Evolutionary conservation across 2,797 vertebrate genomes (phyloP).

Genomic region (Valencia hispanica): DNA sequence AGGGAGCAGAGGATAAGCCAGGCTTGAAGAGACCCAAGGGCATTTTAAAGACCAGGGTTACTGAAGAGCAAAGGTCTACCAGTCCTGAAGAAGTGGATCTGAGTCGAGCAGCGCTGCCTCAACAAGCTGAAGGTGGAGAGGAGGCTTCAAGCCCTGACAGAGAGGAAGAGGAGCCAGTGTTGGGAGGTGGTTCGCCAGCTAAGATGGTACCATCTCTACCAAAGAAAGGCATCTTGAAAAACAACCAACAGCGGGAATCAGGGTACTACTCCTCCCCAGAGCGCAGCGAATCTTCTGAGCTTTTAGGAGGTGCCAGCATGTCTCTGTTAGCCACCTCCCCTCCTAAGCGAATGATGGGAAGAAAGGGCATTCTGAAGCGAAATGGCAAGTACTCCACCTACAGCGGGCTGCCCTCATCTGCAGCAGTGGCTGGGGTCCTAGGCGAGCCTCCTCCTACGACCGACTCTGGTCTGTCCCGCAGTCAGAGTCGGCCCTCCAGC

Average conservation of each 20-base stretch:
- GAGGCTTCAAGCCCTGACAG: constrained; percentile 76
- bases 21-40: constrained; percentile 95
- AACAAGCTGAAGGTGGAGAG: constrained; percentile 77
- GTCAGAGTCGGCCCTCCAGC: constrained; percentile 95
- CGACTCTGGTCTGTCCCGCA: constrained; percentile 88
- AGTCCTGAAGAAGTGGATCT: constrained; percentile 88
- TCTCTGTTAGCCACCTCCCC: constrained; percentile 80
- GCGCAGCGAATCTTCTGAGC: constrained; percentile 94
- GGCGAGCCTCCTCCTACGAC: constrained; percentile 76
- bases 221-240: constrained; percentile 98
- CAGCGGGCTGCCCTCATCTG: constrained; percentile 70
- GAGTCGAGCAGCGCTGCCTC: constrained; percentile 74
- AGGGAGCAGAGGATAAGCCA: constrained; percentile 82
- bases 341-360: constrained; percentile 83
- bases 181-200: constrained; percentile 78
- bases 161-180: constrained; percentile 74
- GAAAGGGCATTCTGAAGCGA: constrained; percentile 97
- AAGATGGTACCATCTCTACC: constrained; percentile 89
- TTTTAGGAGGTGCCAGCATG: constrained; percentile 82
- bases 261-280: constrained; percentile 99
- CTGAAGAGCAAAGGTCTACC: constrained; percentile 89
- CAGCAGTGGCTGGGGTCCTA: constrained; percentile 70
- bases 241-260: constrained; percentile 97
- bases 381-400: constrained; percentile 93
- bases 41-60: constrained; percentile 93